These are phyloP conservation scores for Xestia xanthographa DNA, from an alignment of 2,888 invertebrate species.

Conservation along the genomic window DNA sequence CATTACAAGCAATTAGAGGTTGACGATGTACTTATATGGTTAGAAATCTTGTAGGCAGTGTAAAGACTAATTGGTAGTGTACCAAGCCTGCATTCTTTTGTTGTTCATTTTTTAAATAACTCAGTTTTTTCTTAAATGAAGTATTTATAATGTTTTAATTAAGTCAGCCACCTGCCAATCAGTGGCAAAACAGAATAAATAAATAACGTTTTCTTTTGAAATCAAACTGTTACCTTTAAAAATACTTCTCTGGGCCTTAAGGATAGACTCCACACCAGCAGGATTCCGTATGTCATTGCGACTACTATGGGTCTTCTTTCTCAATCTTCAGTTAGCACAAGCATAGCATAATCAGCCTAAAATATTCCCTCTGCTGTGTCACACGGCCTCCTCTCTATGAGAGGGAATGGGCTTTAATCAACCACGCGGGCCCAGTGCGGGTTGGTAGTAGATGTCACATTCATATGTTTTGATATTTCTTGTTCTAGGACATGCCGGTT, in stretches of 20 bases:
- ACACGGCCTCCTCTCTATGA: no score
- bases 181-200: background rate
- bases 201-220: background rate
- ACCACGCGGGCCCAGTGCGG: no score
- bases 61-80: constrained; percentile 11
- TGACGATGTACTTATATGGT: constrained; percentile 41
- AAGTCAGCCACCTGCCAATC: no score
- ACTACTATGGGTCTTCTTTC: background rate
- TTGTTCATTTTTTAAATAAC: background rate
- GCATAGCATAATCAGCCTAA: no score
- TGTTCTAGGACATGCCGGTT: no score
- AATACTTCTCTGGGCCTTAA: background rate
- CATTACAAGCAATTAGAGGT: constrained; percentile 63
- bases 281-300: no score
- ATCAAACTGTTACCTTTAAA: background rate
- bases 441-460: no score
- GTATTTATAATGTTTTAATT: constrained; percentile 8
- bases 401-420: no score
- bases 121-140: background rate
- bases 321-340: no score
- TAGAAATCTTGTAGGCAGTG: constrained; percentile 16
- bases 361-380: no score
- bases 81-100: constrained; percentile 1
- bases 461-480: no score
- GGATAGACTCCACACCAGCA: no score